phyloP scores from a whole-genome alignment of 2,113 vertebrate genomes.

The Zootoca vivipara region DNA sequence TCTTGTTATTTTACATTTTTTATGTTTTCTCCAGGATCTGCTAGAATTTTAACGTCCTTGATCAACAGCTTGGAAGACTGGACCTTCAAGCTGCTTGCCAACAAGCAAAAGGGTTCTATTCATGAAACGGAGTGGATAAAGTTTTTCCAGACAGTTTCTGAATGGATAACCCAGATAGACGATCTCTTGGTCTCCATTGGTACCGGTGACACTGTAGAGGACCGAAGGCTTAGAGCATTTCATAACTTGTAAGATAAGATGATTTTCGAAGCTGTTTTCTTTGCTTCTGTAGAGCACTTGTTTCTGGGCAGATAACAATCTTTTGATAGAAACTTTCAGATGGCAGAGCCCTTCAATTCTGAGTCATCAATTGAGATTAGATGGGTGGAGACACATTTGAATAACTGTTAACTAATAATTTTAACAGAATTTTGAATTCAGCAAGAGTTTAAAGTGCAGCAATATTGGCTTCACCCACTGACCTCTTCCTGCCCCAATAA shows the following conservation, averaged over 20 bases:
- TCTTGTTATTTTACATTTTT: slow-evolving; percentile 24
- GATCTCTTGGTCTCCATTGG: slow-evolving; percentile 48
- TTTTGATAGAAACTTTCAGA: background rate
- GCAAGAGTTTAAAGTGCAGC: too few species aligned
- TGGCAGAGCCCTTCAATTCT: slow-evolving; percentile 2
- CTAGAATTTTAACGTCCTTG: slow-evolving; percentile 70
- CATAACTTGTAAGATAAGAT: slow-evolving; percentile 62
- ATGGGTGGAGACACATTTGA: background rate
- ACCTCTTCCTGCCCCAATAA: background rate
- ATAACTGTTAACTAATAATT: slow-evolving; percentile 18
- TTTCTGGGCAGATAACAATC: background rate
- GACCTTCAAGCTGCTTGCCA: slow-evolving; percentile 65
- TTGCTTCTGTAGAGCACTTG: background rate
- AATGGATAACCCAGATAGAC: slow-evolving; percentile 70
- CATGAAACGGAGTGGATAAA: slow-evolving; percentile 65
- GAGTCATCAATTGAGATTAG: background rate
- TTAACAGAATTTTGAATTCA: background rate
- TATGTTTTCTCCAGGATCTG: slow-evolving; percentile 68
- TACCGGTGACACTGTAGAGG: slow-evolving; percentile 47
- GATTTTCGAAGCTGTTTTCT: background rate
- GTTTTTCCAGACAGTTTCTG: slow-evolving; percentile 65
- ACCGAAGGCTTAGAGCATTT: slow-evolving; percentile 32
- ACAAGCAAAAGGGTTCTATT: slow-evolving; percentile 8
- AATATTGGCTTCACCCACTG: background rate
- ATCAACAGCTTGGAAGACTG: slow-evolving; percentile 72